Evolutionary conservation across 2,888 invertebrate species (phyloP).

Genomic region (Eubasilissa splendida): DNA sequence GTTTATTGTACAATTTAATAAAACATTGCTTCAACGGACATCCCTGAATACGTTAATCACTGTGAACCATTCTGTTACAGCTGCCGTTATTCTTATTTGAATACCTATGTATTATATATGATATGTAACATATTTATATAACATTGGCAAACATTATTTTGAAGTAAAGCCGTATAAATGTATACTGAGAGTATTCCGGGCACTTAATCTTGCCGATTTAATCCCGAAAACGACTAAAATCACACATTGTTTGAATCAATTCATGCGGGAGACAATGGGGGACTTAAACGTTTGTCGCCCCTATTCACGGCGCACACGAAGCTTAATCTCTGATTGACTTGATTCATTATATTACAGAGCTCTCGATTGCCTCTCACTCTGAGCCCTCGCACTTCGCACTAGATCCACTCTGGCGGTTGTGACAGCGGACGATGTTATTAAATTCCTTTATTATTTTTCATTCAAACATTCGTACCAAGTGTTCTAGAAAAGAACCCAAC

Average conservation of each 20-base stretch:
- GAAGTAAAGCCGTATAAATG: background rate
- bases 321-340: slow-evolving; percentile 33
- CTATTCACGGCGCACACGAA: background rate
- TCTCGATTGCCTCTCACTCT: slow-evolving; percentile 6
- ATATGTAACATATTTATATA: too few species aligned
- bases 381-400: background rate
- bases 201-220: background rate
- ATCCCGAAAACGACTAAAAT: slow-evolving; percentile 5
- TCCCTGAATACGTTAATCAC: too few species aligned
- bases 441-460: slow-evolving; percentile 5
- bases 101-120: too few species aligned
- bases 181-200: background rate
- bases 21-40: too few species aligned
- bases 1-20: too few species aligned
- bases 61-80: too few species aligned
- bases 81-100: too few species aligned
- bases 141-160: too few species aligned
- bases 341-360: slow-evolving; percentile 29
- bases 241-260: slow-evolving; percentile 21
- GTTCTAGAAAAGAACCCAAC: background rate
- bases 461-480: slow-evolving; percentile 1
- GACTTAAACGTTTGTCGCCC: background rate
- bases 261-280: background rate
- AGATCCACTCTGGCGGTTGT: background rate
- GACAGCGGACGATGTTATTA: slow-evolving; percentile 12